Percentiles rank a stretch among this genome's conserved stretches.
Evolutionary conservation across 2,888 invertebrate species (phyloP).

Genomic region (Antheraea assamensis): DNA sequence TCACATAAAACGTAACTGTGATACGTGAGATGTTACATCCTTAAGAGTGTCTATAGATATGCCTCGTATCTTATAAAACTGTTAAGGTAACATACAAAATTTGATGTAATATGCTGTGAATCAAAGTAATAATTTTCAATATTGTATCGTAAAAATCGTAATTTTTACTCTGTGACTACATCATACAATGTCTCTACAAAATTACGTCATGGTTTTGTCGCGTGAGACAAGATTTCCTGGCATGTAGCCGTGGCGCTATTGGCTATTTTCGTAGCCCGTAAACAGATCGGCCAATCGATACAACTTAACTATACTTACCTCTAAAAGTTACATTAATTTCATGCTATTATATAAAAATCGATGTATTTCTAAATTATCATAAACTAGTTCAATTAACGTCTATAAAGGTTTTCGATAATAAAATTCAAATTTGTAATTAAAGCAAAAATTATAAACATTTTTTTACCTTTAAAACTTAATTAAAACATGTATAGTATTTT

Average conservation of each 20-base stretch:
- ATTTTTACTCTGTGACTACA: neutral
- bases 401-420: neutral
- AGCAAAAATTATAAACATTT: too few species aligned
- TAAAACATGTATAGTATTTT: too few species aligned
- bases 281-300: neutral
- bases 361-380: too few species aligned
- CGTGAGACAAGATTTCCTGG: constrained; percentile 41
- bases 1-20: too few species aligned
- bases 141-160: neutral
- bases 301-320: neutral
- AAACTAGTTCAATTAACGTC: neutral
- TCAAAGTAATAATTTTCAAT: too few species aligned
- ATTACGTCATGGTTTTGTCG: constrained; percentile 15
- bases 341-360: neutral
- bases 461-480: too few species aligned
- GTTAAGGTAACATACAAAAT: too few species aligned
- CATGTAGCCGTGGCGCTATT: constrained; percentile 56
- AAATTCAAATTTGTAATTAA: neutral
- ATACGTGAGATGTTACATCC: too few species aligned
- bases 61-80: too few species aligned
- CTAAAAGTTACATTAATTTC: neutral
- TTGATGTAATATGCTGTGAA: too few species aligned
- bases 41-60: too few species aligned
- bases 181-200: neutral
- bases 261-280: constrained; percentile 24